Conservation (phyloP, 2,888 invertebrate species). For the Eumacrocentrus americanus region DNA sequence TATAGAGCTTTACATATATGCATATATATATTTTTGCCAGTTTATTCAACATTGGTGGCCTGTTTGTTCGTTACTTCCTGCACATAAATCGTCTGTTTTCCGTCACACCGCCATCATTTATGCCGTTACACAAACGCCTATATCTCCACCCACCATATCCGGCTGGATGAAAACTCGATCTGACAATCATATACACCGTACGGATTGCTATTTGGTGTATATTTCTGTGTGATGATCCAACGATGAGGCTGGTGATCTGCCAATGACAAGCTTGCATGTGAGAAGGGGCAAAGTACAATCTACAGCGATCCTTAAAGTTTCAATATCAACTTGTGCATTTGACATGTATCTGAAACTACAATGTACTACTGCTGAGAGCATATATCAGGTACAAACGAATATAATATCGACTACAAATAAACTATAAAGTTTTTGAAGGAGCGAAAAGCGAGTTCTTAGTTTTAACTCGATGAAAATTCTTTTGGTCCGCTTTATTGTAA, state of each 20-base stretch:
- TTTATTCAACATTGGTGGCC: conserved; percentile 38
- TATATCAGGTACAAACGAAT: too few species aligned
- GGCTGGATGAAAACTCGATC: too few species aligned
- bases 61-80: conserved; percentile 49
- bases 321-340: too few species aligned
- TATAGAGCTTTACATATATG: not conserved
- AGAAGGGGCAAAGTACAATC: not conserved
- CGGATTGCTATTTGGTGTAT: conserved; percentile 6
- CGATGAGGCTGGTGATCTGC: not conserved
- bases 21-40: conserved; percentile 37
- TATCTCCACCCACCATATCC: not conserved
- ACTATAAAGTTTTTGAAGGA: too few species aligned
- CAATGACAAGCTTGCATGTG: not conserved
- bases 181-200: conserved; percentile 2
- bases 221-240: not conserved
- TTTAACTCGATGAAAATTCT: too few species aligned
- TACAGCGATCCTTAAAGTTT: too few species aligned
- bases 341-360: too few species aligned
- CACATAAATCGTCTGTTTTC: conserved; percentile 48
- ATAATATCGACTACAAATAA: too few species aligned
- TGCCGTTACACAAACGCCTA: conserved; percentile 22
- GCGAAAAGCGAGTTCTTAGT: too few species aligned
- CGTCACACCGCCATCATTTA: conserved; percentile 46
- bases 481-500: too few species aligned
- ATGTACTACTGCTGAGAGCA: too few species aligned